Evolutionary conservation across 2,888 invertebrate species (phyloP), one percentile per base, ranked within the genome.

Genomic region (Trissonchulus sp.): DNA sequence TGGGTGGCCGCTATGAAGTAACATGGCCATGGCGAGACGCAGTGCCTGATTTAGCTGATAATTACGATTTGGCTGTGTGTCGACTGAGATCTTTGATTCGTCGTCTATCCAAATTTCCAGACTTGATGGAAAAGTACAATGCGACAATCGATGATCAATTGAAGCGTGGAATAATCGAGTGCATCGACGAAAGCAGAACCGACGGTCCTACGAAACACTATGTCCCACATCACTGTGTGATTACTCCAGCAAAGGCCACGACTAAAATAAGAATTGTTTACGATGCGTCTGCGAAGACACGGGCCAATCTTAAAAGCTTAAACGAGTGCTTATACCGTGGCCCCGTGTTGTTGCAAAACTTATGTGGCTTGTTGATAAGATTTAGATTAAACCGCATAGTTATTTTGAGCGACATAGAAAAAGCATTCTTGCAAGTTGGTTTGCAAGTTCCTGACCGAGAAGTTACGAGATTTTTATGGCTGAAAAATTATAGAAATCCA

Each of bases 191-290:
- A 18, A 38, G 8, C 34, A n/a, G 3, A 15, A 74, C 8, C 28
- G 15, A 28, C 15, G n/a, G n/a, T n/a, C n/a, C 8, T 73, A 15
- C 15, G 3, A 74, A 36, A 31, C 78, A 78, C 48, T 78, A 77
- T 63, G 28, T 77, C 2, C 78, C 78, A 0, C 76, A 78, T 63
- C 78, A 78, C 28, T 33, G 73, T 0, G 78, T 78, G 0, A 60
- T 78, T 30, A 71, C 72, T 1, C 74, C 76, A 18, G n/a, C 62
- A 30, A 78, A 78, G 23, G n/a, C 63, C 28, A 65, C n/a, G n/a
- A n/a, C 79, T 0, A 81, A 81, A 71, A 36, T 81, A 15, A 33
- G 79, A 15, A 73, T 78, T 35, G 80, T 81, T 15, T 81, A 75
- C 69, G 80, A 81, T 76, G 81, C 76, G 2, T 77, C 77, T 0